phyloP scores from a whole-genome alignment of 92 coral and sea anemone genomes.

The Micromussa lordhowensis region DNA sequence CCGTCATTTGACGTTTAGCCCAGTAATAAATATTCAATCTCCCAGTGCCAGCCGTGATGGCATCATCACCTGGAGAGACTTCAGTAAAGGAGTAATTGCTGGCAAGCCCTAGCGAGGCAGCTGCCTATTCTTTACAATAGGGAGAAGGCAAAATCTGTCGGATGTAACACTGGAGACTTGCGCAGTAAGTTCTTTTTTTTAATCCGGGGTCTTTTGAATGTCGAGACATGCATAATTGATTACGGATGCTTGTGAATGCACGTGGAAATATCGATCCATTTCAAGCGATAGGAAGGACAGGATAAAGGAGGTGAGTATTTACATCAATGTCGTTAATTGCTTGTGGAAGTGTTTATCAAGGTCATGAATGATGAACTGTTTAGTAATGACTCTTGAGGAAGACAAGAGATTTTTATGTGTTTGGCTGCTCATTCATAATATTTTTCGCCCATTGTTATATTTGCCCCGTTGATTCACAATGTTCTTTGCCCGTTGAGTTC shows the following conservation, averaged over 20 bases:
- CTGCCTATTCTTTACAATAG: conserved; percentile 6
- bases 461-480: no score
- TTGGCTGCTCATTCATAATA: no score
- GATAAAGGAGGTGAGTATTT: conserved; percentile 7
- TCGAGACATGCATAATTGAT: conserved; percentile 9
- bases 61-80: conserved; percentile 19
- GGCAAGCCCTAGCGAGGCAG: no score
- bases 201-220: conserved; percentile 16
- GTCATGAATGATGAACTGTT: no score
- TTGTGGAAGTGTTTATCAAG: no score
- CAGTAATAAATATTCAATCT: neutral
- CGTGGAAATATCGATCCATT: no score
- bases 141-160: conserved; percentile 14
- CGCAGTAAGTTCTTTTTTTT: conserved; percentile 4
- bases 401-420: no score
- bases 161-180: conserved; percentile 16
- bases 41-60: conserved; percentile 16
- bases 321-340: no score
- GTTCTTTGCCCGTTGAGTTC: no score
- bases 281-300: neutral
- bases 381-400: no score
- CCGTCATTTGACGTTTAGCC: conserved; percentile 17
- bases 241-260: no score
- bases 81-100: neutral
- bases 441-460: no score